phyloP scores from a whole-genome alignment of 2,888 invertebrate species.

The Philaethria dido region DNA sequence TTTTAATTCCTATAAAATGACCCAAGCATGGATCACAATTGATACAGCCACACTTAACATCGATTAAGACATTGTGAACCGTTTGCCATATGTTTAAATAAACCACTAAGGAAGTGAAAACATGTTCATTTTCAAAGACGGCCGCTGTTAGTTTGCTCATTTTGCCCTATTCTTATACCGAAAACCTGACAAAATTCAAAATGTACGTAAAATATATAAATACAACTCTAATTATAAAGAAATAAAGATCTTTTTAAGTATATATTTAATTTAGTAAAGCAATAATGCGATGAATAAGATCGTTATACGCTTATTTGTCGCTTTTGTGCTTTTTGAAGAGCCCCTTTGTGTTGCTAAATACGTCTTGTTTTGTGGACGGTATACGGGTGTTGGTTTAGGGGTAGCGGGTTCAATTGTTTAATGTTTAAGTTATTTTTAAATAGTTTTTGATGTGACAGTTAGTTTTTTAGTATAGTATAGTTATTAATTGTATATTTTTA shows the following conservation, averaged over 20 bases:
- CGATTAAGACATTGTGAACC: constrained; percentile 41
- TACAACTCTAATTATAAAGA: constrained; percentile 26
- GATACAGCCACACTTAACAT: constrained; percentile 11
- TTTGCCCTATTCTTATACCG: constrained; percentile 57
- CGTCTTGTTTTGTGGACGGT: constrained; percentile 71
- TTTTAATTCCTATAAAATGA: no score
- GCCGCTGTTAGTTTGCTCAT: constrained; percentile 61
- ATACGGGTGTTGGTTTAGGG: constrained; percentile 56
- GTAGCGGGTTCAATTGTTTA: constrained; percentile 38
- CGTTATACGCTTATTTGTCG: constrained; percentile 79
- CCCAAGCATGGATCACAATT: background rate
- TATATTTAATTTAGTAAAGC: constrained; percentile 47
- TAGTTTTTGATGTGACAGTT: constrained; percentile 2
- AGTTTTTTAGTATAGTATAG: background rate
- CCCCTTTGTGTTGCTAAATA: constrained; percentile 70
- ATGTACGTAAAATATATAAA: constrained; percentile 42
- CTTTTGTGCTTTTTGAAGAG: constrained; percentile 64
- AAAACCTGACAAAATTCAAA: constrained; percentile 46
- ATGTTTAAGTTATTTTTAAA: constrained; percentile 17
- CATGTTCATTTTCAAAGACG: constrained; percentile 49
- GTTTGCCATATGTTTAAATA: constrained; percentile 56
- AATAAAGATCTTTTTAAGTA: constrained; percentile 32
- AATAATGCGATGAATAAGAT: constrained; percentile 70
- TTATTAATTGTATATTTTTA: background rate
- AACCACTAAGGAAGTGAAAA: constrained; percentile 44